Percentiles rank a stretch among this genome's conserved stretches.
These are phyloP conservation scores for Macrobrachium nipponense DNA, from an alignment of 1,140 invertebrate species.

Conservation along the genomic window DNA sequence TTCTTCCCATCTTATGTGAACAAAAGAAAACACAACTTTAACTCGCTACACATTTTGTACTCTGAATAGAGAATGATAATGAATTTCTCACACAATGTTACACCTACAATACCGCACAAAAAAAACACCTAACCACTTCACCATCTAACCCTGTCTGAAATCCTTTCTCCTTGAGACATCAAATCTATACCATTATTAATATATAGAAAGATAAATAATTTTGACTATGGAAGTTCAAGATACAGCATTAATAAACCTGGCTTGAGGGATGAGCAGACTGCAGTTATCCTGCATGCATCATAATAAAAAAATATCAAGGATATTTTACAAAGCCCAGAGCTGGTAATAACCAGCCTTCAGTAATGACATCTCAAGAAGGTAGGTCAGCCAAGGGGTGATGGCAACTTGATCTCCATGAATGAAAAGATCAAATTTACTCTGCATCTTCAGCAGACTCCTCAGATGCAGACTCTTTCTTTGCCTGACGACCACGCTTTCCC, in stretches of 20 bases:
- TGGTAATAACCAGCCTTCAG: too few species aligned
- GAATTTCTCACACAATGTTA: slow-evolving; percentile 28
- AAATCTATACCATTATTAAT: slow-evolving; percentile 46
- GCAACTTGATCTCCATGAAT: background rate
- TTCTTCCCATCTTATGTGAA: background rate
- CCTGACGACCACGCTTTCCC: slow-evolving; percentile 42
- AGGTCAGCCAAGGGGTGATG: slow-evolving; percentile 6
- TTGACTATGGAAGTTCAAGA: slow-evolving; percentile 55
- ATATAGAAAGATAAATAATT: slow-evolving; percentile 59
- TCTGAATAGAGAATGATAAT: slow-evolving; percentile 41
- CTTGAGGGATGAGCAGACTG: too few species aligned
- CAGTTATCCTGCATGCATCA: too few species aligned
- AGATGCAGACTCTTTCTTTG: slow-evolving; percentile 44
- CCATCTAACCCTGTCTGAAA: slow-evolving; percentile 43
- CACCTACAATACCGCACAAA: slow-evolving; percentile 48
- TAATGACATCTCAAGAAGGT: too few species aligned
- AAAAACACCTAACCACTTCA: slow-evolving; percentile 7
- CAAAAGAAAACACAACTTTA: background rate
- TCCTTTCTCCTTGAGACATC: slow-evolving; percentile 27
- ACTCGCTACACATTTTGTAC: slow-evolving; percentile 47
- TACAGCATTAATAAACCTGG: slow-evolving; percentile 40
- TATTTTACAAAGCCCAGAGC: too few species aligned
- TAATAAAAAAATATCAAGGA: too few species aligned
- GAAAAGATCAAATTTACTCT: slow-evolving; percentile 17
- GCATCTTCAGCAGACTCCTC: slow-evolving; percentile 50